Evolutionary conservation across 2,888 invertebrate species (phyloP).

Genomic region (Patella ulyssiponensis): DNA sequence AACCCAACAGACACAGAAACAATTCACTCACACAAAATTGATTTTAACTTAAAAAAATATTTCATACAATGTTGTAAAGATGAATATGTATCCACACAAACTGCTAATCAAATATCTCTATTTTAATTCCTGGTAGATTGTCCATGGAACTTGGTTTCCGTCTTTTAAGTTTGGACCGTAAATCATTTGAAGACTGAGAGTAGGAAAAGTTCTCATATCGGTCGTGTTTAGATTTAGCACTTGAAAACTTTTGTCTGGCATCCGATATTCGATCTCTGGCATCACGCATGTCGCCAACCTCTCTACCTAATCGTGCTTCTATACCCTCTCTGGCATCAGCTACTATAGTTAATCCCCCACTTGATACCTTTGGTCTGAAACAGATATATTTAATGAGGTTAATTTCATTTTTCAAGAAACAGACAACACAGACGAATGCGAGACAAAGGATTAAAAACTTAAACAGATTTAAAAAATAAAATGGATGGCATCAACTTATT

Average conservation of each 20-base stretch:
- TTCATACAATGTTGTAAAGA: too few species aligned
- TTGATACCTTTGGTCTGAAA: constrained; percentile 1
- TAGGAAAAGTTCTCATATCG: not conserved
- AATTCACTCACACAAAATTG: too few species aligned
- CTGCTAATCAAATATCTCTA: constrained; percentile 3
- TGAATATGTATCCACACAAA: too few species aligned
- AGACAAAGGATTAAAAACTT: too few species aligned
- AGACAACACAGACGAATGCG: too few species aligned
- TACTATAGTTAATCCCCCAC: constrained; percentile 9
- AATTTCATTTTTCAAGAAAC: too few species aligned
- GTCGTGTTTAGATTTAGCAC: not conserved
- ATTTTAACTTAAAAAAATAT: too few species aligned
- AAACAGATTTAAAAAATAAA: too few species aligned
- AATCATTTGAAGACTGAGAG: not conserved
- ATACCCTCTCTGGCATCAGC: constrained; percentile 12
- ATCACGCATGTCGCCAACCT: not conserved
- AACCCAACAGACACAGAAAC: too few species aligned
- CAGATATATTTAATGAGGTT: too few species aligned
- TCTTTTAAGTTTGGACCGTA: not conserved
- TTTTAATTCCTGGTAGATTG: not conserved
- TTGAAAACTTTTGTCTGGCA: not conserved
- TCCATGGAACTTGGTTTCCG: not conserved
- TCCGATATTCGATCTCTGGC: not conserved
- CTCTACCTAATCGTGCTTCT: not conserved
- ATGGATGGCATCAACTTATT: too few species aligned